Evolutionary conservation across 1,140 invertebrate species (phyloP).

Genomic region (Bursaphelenchus mucronatus): DNA sequence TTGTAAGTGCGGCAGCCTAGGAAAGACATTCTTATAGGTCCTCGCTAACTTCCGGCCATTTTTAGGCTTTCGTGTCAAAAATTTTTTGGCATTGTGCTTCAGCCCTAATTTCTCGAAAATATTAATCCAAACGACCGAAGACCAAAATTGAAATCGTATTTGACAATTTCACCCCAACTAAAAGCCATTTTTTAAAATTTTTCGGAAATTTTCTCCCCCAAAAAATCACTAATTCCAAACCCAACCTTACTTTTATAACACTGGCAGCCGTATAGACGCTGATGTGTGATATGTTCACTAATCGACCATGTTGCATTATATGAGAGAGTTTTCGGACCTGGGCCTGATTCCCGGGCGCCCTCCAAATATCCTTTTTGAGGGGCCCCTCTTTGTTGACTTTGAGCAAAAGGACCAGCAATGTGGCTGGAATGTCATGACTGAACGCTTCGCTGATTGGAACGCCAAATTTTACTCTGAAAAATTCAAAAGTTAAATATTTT

Average conservation of each 20-base stretch:
- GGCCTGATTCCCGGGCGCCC: conserved; percentile 85
- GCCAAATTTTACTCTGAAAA: conserved; percentile 59
- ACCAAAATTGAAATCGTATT: too few species aligned
- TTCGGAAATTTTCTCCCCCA: too few species aligned
- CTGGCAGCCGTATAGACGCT: conserved; percentile 96
- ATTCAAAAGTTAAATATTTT: conserved; percentile 25
- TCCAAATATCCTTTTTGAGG: conserved; percentile 82
- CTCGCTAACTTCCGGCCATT: too few species aligned
- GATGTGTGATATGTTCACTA: conserved; percentile 95
- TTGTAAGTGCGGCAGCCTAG: too few species aligned
- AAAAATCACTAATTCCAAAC: not conserved
- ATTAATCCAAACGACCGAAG: too few species aligned
- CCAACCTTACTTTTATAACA: conserved; percentile 73
- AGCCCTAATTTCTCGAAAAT: too few species aligned
- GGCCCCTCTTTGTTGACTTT: conserved; percentile 92
- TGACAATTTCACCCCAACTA: too few species aligned
- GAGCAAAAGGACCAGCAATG: conserved; percentile 72
- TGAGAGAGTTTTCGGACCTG: conserved; percentile 94
- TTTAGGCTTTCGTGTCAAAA: too few species aligned
- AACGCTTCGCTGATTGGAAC: conserved; percentile 59
- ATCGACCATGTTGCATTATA: conserved; percentile 82
- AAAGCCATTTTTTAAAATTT: too few species aligned
- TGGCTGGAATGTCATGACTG: conserved; percentile 59
- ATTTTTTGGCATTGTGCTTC: too few species aligned
- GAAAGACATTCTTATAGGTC: too few species aligned